Evolutionary conservation across 1,140 invertebrate genomes (phyloP).

Genomic region (Drosophila pachea): DNA sequence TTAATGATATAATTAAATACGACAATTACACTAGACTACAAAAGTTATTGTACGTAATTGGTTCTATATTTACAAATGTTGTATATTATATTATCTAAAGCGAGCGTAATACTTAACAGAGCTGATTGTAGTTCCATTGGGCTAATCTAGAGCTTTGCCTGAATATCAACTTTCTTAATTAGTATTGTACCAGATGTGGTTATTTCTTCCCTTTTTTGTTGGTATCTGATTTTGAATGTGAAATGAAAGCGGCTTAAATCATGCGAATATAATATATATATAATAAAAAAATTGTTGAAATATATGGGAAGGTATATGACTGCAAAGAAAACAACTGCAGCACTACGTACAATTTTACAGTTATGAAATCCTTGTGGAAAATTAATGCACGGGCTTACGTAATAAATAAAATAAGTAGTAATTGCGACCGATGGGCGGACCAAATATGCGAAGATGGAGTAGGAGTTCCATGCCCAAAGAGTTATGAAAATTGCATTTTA

Average conservation of each 20-base stretch:
- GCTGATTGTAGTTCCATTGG: too few relatives aligned
- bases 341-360: constrained; percentile 35
- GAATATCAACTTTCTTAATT: constrained; percentile 12
- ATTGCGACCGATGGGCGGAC: constrained; percentile 50
- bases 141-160: background rate
- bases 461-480: constrained; percentile 61
- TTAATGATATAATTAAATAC: constrained; percentile 62
- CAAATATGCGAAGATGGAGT: background rate
- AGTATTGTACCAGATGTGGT: constrained; percentile 23
- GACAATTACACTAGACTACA: constrained; percentile 47
- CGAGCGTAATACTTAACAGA: too few relatives aligned
- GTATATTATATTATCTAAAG: too few relatives aligned
- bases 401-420: constrained; percentile 77
- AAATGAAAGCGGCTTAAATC: constrained; percentile 69
- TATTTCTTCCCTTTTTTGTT: constrained; percentile 30
- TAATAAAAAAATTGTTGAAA: constrained; percentile 35
- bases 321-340: constrained; percentile 48
- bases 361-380: constrained; percentile 65
- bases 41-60: background rate
- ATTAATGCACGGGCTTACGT: constrained; percentile 70
- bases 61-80: too few relatives aligned
- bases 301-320: constrained; percentile 43
- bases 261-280: constrained; percentile 52
- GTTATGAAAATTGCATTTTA: constrained; percentile 78
- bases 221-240: constrained; percentile 28